A percentile compares a stretch with the other conserved stretches of the same genome.
Evolutionary conservation across 2,113 vertebrate genomes (phyloP).

Genomic region (Zeus faber): DNA sequence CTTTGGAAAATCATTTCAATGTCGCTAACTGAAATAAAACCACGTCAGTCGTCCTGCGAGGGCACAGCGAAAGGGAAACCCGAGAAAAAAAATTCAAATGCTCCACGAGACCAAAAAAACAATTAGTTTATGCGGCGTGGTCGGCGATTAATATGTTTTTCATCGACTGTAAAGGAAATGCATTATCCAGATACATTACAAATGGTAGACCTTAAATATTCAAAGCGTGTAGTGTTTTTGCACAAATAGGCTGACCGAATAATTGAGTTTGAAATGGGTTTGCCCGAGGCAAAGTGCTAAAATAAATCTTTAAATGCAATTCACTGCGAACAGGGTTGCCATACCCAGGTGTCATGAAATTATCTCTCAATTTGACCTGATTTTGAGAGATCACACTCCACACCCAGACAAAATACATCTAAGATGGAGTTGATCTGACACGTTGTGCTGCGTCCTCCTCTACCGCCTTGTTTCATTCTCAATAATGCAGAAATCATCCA

Average conservation of each 20-base stretch:
- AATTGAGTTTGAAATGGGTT: conserved; percentile 80
- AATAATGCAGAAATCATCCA: too few relatives aligned
- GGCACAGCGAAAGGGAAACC: too few relatives aligned
- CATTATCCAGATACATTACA: conserved; percentile 38
- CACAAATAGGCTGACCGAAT: conserved; percentile 64
- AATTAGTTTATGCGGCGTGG: conserved; percentile 29
- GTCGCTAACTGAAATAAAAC: too few relatives aligned
- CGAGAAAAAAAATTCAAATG: conserved; percentile 44
- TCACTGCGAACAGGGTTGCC: conserved; percentile 72
- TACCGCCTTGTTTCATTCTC: too few relatives aligned
- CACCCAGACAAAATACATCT: too few relatives aligned
- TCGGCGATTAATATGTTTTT: conserved; percentile 27
- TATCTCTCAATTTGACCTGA: conserved; percentile 77
- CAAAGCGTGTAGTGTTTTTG: conserved; percentile 66
- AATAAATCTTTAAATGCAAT: conserved; percentile 80
- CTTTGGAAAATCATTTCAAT: too few relatives aligned
- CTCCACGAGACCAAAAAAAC: conserved; percentile 37
- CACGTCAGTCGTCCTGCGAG: too few relatives aligned
- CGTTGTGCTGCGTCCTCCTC: too few relatives aligned
- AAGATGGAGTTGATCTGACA: too few relatives aligned
- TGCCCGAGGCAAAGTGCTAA: conserved; percentile 77
- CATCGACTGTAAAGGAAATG: conserved; percentile 29
- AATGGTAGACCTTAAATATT: conserved; percentile 55
- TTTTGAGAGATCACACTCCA: too few relatives aligned
- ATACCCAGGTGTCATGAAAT: conserved; percentile 75